Evolutionary conservation across 1,140 invertebrate genomes (phyloP), one percentile per base, ranked within the genome.

Genomic region (Tetramorium simillimum): DNA sequence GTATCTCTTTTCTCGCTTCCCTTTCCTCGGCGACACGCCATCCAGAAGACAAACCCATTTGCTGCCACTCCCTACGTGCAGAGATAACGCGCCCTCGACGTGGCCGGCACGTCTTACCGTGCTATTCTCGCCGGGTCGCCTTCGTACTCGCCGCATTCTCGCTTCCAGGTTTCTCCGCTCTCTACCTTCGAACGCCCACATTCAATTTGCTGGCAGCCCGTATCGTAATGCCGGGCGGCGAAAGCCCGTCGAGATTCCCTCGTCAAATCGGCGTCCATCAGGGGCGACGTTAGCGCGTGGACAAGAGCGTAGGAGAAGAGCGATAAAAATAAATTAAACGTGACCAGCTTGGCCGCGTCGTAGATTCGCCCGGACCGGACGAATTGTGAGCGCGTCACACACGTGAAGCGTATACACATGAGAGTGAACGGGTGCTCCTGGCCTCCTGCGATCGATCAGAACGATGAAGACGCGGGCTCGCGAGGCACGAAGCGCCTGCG

Each of bases 281-380:
- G 40, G 51, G 6, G 60, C n/a, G 40, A 40, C 43, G 6, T 67
- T 72, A 76, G 70, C 37, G 33, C 46, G 18, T 6, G 63, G 33
- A 21, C 14, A 76, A 14, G 56, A 33, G 18, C 33, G 4, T 5
- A 37, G n/a, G 75, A 75, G 7, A 58, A 88, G 72, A 80, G 63
- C 40, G 70, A 76, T 60, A 51, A 81, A 77, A 81, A 81, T 89
- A 86, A 89, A 89, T 89, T 80, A 88, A 86, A 88, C 67, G 69
- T 53, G 76, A 12, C 28, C 33, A 33, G 21, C 28, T 21, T 4
- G 53, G 18, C 7, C 82, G 33, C 49, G 12, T 16, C 21, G n/a
- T 7, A 51, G 69, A 21, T 49, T 60, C 53, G 43, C 28, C 37
- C 18, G 46, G 56, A 28, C 14, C 53, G n/a, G 43, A n/a, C 62